phyloP scores from a whole-genome alignment of 2,888 invertebrate species.

The Cartodere bifasciata region DNA sequence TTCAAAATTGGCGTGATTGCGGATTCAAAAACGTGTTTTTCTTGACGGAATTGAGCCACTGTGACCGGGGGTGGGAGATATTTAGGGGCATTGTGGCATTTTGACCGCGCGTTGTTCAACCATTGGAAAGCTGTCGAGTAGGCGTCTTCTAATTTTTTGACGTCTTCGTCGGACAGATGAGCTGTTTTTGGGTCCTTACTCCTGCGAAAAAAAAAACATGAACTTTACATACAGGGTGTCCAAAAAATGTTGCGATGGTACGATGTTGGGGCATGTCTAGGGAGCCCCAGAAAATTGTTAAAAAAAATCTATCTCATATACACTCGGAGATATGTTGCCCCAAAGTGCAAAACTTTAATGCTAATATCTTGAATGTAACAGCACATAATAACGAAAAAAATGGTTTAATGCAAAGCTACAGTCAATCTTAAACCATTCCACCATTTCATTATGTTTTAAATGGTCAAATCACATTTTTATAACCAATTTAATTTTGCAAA shows the following conservation, averaged over 20 bases:
- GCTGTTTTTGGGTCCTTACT: slow-evolving; percentile 59
- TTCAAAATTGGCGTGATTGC: slow-evolving; percentile 65
- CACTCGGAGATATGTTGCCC: too few species aligned
- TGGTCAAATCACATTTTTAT: too few species aligned
- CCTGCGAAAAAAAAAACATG: slow-evolving; percentile 33
- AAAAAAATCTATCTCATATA: too few species aligned
- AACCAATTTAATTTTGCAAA: too few species aligned
- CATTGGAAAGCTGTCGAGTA: slow-evolving; percentile 63
- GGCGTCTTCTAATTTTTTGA: slow-evolving; percentile 60
- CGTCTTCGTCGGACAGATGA: slow-evolving; percentile 71
- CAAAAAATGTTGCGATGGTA: too few species aligned
- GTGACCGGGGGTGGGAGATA: slow-evolving; percentile 66
- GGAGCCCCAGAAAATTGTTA: too few species aligned
- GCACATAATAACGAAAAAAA: too few species aligned
- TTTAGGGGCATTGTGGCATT: slow-evolving; percentile 50
- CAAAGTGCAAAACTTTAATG: not conserved
- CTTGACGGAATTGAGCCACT: slow-evolving; percentile 64
- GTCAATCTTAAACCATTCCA: too few species aligned
- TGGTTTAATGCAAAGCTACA: too few species aligned
- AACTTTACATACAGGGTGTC: too few species aligned
- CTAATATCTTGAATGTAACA: slow-evolving; percentile 4
- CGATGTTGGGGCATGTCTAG: too few species aligned
- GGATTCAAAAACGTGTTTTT: slow-evolving; percentile 55
- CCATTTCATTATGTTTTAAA: too few species aligned
- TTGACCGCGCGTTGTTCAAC: slow-evolving; percentile 64